Evolutionary conservation across 2,113 vertebrate species (phyloP), one percentile per base, ranked within the genome.

Genomic region (Vulpes vulpes): DNA sequence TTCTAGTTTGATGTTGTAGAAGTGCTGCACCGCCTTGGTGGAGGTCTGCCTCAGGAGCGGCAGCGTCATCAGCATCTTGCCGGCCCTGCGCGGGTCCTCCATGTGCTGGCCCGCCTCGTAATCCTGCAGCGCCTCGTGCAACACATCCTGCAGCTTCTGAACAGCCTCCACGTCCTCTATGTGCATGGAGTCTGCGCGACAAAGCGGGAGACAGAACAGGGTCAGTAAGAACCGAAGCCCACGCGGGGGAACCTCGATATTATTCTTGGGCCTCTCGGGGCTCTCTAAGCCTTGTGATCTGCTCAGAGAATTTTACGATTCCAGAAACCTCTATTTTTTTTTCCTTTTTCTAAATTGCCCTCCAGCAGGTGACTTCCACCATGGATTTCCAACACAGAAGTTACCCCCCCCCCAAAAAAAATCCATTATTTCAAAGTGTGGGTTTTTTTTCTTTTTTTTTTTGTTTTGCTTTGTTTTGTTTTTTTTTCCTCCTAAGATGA

Each of bases 1-100:
- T 98, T 99, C 99, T 96, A 99, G 99, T 99, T 99, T 99, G 99
- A 99, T 99, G 99, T 99, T 99, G 99, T 99, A 99, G 99, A 99
- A 99, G 98, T 99, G 99, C 98, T 99, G 99, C 98, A 99, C 99
- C 0, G 99, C 99, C 99, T 99, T 99, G 98, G 99, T 99, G 98
- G 99, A 99, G 53, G 99, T 99, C 99, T 99, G 99, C 98, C 99
- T 99, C 91, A 99, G 99, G 76, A 99, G 99, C 0, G 99, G 99
- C 97, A 99, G 99, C 25, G 99, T 99, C 99, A 99, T 99, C 98
- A 99, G 99, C 99, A 99, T 99, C 98, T 99, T 99, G 98, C 99
- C 99, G 0, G 99, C 99, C 16, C 99, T 99, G 67, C 99, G 99
- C 7, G 99, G 99, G 97, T 99, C 99, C 98, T 99, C 99, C 98